A percentile compares a stretch with the other conserved stretches of the same genome.
These are phyloP conservation scores for Hoplodrina blanda DNA, from an alignment of 2,888 invertebrate genomes.

Conservation along the genomic window DNA sequence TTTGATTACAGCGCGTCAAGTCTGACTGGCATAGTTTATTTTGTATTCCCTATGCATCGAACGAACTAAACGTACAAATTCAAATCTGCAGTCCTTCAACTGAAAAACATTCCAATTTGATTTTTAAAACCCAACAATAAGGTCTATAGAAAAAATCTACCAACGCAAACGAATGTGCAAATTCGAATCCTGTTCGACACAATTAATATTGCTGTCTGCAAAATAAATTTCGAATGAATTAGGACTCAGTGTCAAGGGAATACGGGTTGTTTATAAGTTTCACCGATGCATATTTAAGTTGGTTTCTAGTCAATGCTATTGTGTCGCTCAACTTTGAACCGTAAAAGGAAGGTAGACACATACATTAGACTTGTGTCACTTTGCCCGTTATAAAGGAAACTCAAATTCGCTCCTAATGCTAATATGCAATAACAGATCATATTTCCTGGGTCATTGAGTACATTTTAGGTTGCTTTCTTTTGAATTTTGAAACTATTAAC, in stretches of 20 bases:
- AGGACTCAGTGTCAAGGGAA: slow-evolving; percentile 49
- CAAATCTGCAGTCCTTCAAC: slow-evolving; percentile 46
- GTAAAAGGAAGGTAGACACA: slow-evolving; percentile 71
- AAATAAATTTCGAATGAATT: slow-evolving; percentile 49
- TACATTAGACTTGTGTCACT: slow-evolving; percentile 64
- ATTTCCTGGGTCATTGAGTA: slow-evolving; percentile 13
- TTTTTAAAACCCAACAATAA: slow-evolving; percentile 38
- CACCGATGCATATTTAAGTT: slow-evolving; percentile 45
- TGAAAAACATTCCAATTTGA: slow-evolving; percentile 41
- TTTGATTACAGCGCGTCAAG: slow-evolving; percentile 64
- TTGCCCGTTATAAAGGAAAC: slow-evolving; percentile 69
- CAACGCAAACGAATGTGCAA: slow-evolving; percentile 28
- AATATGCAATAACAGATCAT: slow-evolving; percentile 25
- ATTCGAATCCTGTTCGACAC: slow-evolving; percentile 59
- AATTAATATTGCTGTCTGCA: slow-evolving; percentile 44
- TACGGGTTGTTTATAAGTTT: slow-evolving; percentile 46
- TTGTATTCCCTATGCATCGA: slow-evolving; percentile 76
- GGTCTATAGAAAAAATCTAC: neutral
- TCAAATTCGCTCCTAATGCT: slow-evolving; percentile 25
- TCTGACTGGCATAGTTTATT: slow-evolving; percentile 66
- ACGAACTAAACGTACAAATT: slow-evolving; percentile 67
- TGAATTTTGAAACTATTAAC: slow-evolving; percentile 33
- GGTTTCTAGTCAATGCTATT: slow-evolving; percentile 66
- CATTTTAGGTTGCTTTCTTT: slow-evolving; percentile 9
- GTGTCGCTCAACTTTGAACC: slow-evolving; percentile 79